Base-by-base conservation (phyloP, 2,888 invertebrate species). In the Agrotis ipsilon region DNA sequence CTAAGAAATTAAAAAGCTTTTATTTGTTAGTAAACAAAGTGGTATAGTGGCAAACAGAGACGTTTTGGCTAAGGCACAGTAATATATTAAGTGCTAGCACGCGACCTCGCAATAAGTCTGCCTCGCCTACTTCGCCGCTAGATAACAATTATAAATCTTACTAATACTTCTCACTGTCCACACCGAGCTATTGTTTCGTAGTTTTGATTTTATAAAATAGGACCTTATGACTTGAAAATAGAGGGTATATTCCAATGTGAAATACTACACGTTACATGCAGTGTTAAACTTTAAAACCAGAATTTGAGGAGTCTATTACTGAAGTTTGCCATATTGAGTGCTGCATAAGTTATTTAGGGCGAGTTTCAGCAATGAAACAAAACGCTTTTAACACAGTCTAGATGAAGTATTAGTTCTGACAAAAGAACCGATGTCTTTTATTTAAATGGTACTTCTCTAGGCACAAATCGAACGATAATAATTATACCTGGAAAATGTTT, bases 71-170 rank as follows among this genome's bases (percentile, higher is more conserved):
- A 89, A 93, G 91, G 91, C 92, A 87, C 85, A 81, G 91, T 94
- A 92, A 95, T 92, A 92, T 94, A 94, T 95, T 93, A 92, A 92
- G 92, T 91, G 93, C 88, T 77, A 91, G 91, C 95, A 95, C 95
- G 95, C 95, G 88, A 95, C 88, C 80, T 75, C 85, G 94, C 94
- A 91, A 94, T 94, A 93, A 93, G 89, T 94, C 87, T 90, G 92
- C 94, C 94, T 90, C 93, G 93, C 94, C 94, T 92, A 90, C 89
- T 91, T 89, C 86, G 86, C 86, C 86, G 88, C 88, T 92, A 92
- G 93, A 94, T 94, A 94, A 94, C 94, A 93, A 94, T 94, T 94
- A 94, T 94, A 94, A 94, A 94, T 94, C 93, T 93, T 87, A 84
- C 91, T 92, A 94, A 93, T 93, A 93, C 92, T 92, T 93, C 93